These are phyloP conservation scores for Helogale parvula DNA, from an alignment of 2,113 vertebrate genomes.

Conservation along the genomic window DNA sequence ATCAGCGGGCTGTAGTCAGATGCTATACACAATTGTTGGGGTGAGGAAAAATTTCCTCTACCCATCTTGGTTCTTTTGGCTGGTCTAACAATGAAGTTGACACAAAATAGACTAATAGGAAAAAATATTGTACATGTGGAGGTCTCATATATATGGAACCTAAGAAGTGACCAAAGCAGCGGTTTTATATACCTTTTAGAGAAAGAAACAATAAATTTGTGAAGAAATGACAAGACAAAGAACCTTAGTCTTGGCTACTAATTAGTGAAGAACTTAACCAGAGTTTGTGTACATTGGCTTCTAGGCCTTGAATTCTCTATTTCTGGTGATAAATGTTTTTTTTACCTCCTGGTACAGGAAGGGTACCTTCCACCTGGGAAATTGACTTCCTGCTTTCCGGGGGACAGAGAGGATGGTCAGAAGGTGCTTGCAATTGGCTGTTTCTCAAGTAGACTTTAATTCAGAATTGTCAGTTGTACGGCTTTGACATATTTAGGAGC, in stretches of 20 bases:
- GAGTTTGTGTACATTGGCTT: background rate
- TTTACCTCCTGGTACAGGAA: background rate
- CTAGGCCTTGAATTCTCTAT: background rate
- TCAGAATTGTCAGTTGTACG: background rate
- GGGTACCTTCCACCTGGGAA: background rate
- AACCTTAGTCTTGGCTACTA: background rate
- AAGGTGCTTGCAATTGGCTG: background rate
- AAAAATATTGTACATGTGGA: background rate
- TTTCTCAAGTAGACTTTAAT: background rate
- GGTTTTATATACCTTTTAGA: background rate
- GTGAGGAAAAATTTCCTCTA: background rate
- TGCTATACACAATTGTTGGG: background rate
- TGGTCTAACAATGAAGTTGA: background rate
- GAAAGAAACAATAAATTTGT: background rate
- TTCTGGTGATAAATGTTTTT: background rate
- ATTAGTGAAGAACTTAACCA: background rate
- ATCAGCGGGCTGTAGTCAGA: background rate
- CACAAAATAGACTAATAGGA: background rate
- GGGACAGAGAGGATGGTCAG: background rate
- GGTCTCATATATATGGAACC: background rate
- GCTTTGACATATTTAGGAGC: background rate
- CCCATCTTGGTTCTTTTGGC: background rate
- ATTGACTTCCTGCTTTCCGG: background rate
- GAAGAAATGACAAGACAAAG: background rate
- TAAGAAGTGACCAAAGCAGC: background rate